These are phyloP conservation scores for Pachycephus smyrnensis DNA, from an alignment of 2,888 invertebrate genomes.

Conservation along the genomic window DNA sequence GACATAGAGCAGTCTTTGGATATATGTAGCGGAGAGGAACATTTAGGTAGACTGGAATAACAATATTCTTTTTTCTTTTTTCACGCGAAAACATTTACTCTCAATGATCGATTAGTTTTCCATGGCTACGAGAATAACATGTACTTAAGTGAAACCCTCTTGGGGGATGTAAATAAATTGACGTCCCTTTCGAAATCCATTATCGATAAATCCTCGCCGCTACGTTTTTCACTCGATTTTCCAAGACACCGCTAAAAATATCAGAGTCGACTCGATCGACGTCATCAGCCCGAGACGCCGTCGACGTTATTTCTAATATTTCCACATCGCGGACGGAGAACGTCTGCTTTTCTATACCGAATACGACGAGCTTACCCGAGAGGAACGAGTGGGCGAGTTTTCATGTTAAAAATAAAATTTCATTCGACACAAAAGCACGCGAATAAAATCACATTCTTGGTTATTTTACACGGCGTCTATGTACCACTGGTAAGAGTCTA, in stretches of 20 bases:
- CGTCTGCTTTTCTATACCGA: background rate
- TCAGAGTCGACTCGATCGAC: background rate
- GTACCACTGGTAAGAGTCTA: conserved; percentile 5
- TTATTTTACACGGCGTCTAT: background rate
- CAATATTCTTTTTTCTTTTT: background rate
- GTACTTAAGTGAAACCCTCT: background rate
- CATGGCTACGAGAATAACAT: background rate
- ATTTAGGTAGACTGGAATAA: background rate
- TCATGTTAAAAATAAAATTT: background rate
- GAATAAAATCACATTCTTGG: background rate
- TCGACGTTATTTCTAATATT: background rate
- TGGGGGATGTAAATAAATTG: background rate
- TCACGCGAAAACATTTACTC: background rate
- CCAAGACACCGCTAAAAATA: background rate
- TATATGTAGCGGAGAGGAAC: background rate
- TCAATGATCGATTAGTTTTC: background rate
- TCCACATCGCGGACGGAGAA: background rate
- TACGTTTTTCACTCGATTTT: background rate
- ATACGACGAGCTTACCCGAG: background rate
- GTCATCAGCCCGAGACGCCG: background rate
- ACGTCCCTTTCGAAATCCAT: background rate
- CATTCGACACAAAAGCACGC: background rate
- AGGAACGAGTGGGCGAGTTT: background rate
- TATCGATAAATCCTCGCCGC: background rate
- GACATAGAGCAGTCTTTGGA: too few species aligned